phyloP scores from a whole-genome alignment of 2,113 vertebrate genomes.

The Mohoua ochrocephala region DNA sequence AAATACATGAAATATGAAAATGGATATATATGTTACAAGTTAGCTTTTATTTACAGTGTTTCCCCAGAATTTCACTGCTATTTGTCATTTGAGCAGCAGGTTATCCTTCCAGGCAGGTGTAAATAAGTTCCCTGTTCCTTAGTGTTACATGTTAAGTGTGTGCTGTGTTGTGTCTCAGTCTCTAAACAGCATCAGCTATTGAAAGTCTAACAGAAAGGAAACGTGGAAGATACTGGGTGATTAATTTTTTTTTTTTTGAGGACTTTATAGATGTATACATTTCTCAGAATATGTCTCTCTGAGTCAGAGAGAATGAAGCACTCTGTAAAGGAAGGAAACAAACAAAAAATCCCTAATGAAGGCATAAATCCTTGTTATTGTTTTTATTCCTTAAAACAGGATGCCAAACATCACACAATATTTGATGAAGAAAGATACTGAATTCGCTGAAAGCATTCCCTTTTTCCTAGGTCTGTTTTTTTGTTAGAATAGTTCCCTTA shows the following conservation, averaged over 20 bases:
- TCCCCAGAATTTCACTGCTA: not conserved
- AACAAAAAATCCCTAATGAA: not conserved
- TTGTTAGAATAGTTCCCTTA: not conserved
- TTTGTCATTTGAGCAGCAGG: not conserved
- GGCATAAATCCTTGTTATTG: not conserved
- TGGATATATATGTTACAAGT: not conserved
- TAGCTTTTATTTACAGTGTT: not conserved
- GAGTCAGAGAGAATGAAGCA: not conserved
- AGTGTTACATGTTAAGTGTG: not conserved
- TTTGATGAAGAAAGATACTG: not conserved
- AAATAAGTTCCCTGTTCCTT: not conserved
- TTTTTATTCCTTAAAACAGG: not conserved
- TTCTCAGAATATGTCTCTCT: not conserved
- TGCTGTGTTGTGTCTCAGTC: not conserved
- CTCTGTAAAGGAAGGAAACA: not conserved
- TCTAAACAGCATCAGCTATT: not conserved
- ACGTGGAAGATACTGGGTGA: not conserved
- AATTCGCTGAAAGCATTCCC: not conserved
- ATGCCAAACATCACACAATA: not conserved
- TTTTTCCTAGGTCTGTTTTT: not conserved
- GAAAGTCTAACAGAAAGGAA: not conserved
- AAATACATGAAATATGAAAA: not conserved
- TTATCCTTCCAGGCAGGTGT: not conserved
- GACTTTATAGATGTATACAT: not conserved
- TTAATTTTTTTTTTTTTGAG: not conserved